phyloP scores from a whole-genome alignment of 2,113 vertebrate species.

The Coptodon bakossiorum region DNA sequence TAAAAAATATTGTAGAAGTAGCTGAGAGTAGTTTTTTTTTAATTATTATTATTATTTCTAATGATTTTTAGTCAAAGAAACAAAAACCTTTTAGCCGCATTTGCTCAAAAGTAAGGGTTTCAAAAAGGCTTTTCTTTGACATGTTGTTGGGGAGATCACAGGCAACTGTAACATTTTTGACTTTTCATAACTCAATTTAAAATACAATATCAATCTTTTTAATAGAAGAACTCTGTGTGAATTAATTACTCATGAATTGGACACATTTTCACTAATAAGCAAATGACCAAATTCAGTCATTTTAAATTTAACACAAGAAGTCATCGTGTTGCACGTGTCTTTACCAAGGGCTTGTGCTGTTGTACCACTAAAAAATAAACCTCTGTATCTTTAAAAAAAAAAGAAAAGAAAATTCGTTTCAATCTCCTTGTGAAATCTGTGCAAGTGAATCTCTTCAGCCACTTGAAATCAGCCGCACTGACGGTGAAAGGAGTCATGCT shows the following conservation, averaged over 20 bases:
- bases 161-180: neutral
- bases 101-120: neutral
- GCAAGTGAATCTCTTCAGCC: neutral
- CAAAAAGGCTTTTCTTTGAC: neutral
- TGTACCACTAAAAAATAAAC: neutral
- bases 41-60: neutral
- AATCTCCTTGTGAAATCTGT: neutral
- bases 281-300: neutral
- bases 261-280: neutral
- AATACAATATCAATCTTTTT: neutral
- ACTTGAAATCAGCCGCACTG: neutral
- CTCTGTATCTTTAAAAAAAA: neutral
- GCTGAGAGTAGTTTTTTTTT: accelerated
- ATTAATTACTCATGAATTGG: neutral
- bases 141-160: neutral
- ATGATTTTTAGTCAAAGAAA: neutral
- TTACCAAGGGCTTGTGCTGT: neutral
- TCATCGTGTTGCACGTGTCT: neutral
- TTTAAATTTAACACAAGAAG: neutral
- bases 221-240: neutral
- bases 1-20: neutral
- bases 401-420: accelerated
- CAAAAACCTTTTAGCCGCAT: neutral
- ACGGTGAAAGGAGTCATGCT: neutral
- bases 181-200: neutral